Conservation (phyloP, 2,888 invertebrate species). For the Caenorhabditis uteleia region DNA sequence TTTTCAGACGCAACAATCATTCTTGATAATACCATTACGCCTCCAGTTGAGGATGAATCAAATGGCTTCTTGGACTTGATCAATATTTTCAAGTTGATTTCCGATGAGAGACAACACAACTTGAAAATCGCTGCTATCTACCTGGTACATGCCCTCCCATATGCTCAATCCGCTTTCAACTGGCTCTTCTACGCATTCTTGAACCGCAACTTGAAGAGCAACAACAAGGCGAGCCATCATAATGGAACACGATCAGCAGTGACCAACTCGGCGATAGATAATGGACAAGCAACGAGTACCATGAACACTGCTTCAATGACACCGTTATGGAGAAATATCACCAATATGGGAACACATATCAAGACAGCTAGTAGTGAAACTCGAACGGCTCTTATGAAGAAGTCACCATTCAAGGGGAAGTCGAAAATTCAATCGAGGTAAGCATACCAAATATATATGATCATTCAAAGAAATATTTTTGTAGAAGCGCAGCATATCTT, state of each 20-base stretch:
- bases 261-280: conserved; percentile 46
- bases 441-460: conserved; percentile 5
- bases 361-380: conserved; percentile 61
- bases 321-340: conserved; percentile 63
- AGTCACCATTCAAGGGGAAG: conserved; percentile 59
- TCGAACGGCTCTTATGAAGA: conserved; percentile 50
- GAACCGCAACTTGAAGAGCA: conserved; percentile 55
- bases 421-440: conserved; percentile 60
- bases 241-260: conserved; percentile 45
- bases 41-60: neutral
- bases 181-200: conserved; percentile 69
- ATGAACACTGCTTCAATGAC: conserved; percentile 40
- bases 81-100: conserved; percentile 14
- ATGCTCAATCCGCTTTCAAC: conserved; percentile 67
- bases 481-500: conserved; percentile 43
- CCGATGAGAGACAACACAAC: too few relatives aligned
- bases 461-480: conserved; percentile 2
- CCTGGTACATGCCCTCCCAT: conserved; percentile 64
- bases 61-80: too few relatives aligned
- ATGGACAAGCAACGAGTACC: conserved; percentile 37
- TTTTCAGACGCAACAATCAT: neutral
- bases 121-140: conserved; percentile 48
- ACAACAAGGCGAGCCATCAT: conserved; percentile 27
- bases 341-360: conserved; percentile 61
- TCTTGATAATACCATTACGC: neutral